These are phyloP conservation scores for Tauraco erythrolophus DNA, from an alignment of 2,113 vertebrate species.

Conservation along the genomic window DNA sequence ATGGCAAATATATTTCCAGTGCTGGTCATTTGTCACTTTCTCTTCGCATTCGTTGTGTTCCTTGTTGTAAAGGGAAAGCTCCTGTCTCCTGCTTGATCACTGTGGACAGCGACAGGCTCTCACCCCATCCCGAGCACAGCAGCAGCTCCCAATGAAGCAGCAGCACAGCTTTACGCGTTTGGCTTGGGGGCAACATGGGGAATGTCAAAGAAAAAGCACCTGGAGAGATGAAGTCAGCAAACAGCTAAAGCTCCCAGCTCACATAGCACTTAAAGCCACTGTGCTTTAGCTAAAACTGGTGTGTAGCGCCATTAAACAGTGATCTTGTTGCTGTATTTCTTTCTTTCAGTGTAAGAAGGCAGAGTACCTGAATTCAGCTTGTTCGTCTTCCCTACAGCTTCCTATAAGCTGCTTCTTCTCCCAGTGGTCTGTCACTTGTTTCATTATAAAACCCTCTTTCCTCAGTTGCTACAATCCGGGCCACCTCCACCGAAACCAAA, in stretches of 20 bases:
- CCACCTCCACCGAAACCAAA: background rate
- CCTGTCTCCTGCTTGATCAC: background rate
- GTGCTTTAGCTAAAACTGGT: background rate
- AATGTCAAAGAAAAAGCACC: background rate
- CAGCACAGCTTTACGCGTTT: background rate
- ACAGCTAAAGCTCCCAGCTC: background rate
- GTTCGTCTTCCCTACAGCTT: background rate
- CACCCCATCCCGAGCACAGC: background rate
- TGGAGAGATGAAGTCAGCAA: background rate
- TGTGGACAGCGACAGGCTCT: background rate
- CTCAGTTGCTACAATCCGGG: background rate
- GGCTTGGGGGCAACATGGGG: background rate
- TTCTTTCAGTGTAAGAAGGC: background rate
- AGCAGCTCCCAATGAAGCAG: background rate
- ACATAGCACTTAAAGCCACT: background rate
- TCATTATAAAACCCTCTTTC: background rate
- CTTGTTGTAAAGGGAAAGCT: background rate
- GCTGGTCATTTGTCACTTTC: background rate
- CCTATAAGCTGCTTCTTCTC: background rate
- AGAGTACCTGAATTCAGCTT: background rate
- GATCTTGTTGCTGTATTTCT: background rate
- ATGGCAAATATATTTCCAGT: background rate
- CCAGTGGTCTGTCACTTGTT: background rate
- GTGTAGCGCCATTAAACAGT: background rate
- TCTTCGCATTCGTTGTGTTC: background rate